A percentile compares a stretch with the other conserved stretches of the same genome.
These are phyloP conservation scores for Eupithecia inturbata DNA, from an alignment of 2,888 invertebrate genomes.

Conservation along the genomic window DNA sequence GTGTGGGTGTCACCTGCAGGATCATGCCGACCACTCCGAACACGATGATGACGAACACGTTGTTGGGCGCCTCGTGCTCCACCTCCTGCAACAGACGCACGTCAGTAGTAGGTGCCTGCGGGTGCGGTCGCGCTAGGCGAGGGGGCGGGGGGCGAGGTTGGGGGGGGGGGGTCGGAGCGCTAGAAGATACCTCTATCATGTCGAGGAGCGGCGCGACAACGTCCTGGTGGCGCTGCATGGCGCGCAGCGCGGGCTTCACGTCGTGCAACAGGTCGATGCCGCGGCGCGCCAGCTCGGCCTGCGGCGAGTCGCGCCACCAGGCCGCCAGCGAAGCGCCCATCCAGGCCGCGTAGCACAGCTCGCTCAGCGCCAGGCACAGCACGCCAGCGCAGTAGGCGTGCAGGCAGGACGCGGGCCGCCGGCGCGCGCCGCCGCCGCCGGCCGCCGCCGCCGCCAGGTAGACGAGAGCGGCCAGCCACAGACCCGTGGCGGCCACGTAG, in stretches of 20 bases:
- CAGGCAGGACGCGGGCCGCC: constrained; percentile 47
- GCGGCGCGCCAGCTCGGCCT: constrained; percentile 77
- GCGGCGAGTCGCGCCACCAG: constrained; percentile 76
- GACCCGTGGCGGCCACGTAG: constrained; percentile 74
- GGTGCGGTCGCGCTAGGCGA: no score
- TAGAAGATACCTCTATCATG: constrained; percentile 69
- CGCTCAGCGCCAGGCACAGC: constrained; percentile 69
- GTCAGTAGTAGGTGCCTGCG: background rate
- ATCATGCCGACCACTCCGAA: constrained; percentile 67
- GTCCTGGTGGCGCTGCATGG: constrained; percentile 73
- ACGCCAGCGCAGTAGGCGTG: constrained; percentile 71
- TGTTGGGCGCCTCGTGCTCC: constrained; percentile 78
- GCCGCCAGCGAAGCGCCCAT: constrained; percentile 74
- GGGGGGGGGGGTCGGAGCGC: background rate
- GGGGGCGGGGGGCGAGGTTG: no score
- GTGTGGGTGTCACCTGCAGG: constrained; percentile 61
- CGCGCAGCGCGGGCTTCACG: constrained; percentile 77
- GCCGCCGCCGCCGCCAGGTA: constrained; percentile 66
- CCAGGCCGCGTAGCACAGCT: constrained; percentile 79
- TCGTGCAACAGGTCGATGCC: constrained; percentile 77
- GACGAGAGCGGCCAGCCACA: constrained; percentile 76
- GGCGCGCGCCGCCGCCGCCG: constrained; percentile 43
- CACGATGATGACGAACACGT: constrained; percentile 70
- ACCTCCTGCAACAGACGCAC: constrained; percentile 64
- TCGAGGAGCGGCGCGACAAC: constrained; percentile 72